A percentile compares a stretch with the other conserved stretches of the same genome.
These are phyloP conservation scores for Lamprotornis superbus DNA, from an alignment of 2,113 vertebrate species.

Conservation along the genomic window DNA sequence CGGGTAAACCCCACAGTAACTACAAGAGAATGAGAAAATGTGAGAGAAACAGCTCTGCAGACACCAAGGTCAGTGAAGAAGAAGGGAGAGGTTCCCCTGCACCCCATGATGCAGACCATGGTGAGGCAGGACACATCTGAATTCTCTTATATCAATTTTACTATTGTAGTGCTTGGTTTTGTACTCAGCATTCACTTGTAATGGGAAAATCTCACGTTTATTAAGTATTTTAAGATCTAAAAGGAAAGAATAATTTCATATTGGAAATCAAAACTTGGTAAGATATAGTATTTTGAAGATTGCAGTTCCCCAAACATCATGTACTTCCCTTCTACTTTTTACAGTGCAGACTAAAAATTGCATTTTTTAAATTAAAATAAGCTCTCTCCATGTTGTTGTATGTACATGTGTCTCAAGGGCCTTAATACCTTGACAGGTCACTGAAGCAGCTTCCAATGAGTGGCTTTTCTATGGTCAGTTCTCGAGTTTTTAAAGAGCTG, in stretches of 20 bases:
- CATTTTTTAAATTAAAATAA: not conserved
- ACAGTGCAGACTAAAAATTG: not conserved
- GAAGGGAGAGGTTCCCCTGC: not conserved
- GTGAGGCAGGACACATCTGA: not conserved
- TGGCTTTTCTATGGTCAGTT: not conserved
- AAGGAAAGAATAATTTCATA: not conserved
- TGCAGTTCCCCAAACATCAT: not conserved
- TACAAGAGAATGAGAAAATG: not conserved
- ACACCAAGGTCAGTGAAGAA: not conserved
- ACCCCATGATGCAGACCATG: rapidly evolving
- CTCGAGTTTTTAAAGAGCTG: not conserved
- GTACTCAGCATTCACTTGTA: not conserved
- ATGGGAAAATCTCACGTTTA: not conserved
- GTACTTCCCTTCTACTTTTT: not conserved
- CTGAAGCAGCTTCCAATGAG: not conserved
- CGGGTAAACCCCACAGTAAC: rapidly evolving
- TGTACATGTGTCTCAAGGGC: not conserved
- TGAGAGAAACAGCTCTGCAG: not conserved
- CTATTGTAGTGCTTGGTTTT: not conserved
- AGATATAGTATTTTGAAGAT: not conserved
- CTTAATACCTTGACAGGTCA: not conserved
- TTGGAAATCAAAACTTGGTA: not conserved
- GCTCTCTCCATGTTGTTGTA: not conserved
- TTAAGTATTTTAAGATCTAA: not conserved
- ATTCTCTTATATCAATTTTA: not conserved